Conservation (phyloP, 2,797 vertebrate genomes). For the Pseudochirops corinnae region DNA sequence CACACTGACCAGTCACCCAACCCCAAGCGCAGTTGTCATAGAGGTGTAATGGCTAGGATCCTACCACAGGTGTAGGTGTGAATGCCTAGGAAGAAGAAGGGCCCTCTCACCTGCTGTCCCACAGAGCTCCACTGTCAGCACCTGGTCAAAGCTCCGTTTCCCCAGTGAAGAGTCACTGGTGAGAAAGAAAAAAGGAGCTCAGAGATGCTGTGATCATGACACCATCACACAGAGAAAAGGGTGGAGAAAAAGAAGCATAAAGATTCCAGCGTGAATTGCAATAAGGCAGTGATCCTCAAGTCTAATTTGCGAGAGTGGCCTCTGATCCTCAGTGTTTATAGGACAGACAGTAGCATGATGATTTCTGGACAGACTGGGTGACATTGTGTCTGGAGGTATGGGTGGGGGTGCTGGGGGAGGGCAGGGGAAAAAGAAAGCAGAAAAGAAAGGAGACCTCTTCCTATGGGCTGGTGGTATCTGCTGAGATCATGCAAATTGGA, state of each 20-base stretch:
- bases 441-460: background rate
- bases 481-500: background rate
- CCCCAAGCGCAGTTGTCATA: background rate
- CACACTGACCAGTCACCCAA: background rate
- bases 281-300: background rate
- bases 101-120: constrained; percentile 95
- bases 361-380: background rate
- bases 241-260: background rate
- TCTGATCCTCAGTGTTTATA: background rate
- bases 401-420: background rate
- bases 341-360: background rate
- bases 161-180: constrained; percentile 90
- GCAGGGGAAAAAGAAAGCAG: background rate
- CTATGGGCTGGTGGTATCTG: background rate
- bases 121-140: constrained; percentile 95
- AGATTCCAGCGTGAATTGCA: background rate
- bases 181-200: constrained; percentile 50
- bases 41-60: background rate
- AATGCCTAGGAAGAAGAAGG: background rate
- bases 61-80: background rate
- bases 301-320: background rate
- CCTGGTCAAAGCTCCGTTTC: constrained; percentile 94
- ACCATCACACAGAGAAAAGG: background rate
- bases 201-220: background rate
- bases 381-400: background rate